Evolutionary conservation across 2,888 invertebrate genomes (phyloP).

Genomic region (Eueremaeus valkanovi): DNA sequence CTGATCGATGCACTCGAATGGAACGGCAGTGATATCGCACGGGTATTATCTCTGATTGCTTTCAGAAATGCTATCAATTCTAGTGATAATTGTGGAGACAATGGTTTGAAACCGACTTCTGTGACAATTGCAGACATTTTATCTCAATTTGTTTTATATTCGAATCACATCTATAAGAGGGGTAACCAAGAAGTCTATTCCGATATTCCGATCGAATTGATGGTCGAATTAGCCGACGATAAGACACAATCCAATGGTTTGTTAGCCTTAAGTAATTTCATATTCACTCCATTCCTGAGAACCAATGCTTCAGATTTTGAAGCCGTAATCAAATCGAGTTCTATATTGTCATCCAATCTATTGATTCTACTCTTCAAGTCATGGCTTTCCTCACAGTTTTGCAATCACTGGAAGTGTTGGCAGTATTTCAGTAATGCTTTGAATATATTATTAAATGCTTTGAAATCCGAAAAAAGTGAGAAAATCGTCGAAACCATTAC

Average conservation of each 20-base stretch:
- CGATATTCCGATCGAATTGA: slow-evolving; percentile 43
- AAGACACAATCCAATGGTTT: background rate
- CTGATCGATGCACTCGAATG: slow-evolving; percentile 30
- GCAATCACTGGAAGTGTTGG: slow-evolving; percentile 40
- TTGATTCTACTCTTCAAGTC: slow-evolving; percentile 32
- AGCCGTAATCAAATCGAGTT: background rate
- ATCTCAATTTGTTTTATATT: slow-evolving; percentile 42
- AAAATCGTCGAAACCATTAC: background rate
- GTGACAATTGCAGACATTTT: slow-evolving; percentile 34
- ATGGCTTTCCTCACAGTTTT: slow-evolving; percentile 38
- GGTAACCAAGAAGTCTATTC: slow-evolving; percentile 40
- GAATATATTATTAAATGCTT: background rate
- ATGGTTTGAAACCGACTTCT: background rate
- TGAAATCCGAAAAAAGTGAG: background rate
- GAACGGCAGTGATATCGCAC: slow-evolving; percentile 40
- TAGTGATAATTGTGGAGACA: background rate
- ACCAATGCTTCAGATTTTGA: slow-evolving; percentile 19
- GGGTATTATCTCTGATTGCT: slow-evolving; percentile 35
- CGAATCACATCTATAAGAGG: slow-evolving; percentile 42
- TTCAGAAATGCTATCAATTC: slow-evolving; percentile 34
- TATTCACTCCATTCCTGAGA: slow-evolving; percentile 26
- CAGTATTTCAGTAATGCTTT: slow-evolving; percentile 7
- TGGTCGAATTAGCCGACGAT: background rate
- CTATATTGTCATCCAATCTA: slow-evolving; percentile 27
- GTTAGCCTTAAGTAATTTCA: slow-evolving; percentile 22